Evolutionary conservation across 92 coral and sea anemone species (phyloP), one percentile per base, ranked within the genome.

Genomic region (Phenganax stokvisi): DNA sequence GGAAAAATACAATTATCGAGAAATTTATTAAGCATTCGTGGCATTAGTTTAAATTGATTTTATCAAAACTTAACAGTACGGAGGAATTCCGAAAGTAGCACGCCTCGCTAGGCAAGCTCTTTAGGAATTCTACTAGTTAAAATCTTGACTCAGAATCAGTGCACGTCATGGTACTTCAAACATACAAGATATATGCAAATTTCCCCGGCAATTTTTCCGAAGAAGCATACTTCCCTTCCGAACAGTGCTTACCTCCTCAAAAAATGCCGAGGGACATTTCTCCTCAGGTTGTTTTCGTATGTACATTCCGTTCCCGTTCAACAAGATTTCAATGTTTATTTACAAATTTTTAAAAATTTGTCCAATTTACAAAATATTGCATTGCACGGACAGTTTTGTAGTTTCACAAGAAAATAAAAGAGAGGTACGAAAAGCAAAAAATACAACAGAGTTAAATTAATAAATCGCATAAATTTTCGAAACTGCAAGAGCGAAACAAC

Each of bases 401-500:
- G 10, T 8, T 25, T 62, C 28, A 25, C 9, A 28, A 62, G 16
- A 58, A 11, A 11, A 58, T 58, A 58, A 10, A 58, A 11, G 63
- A 15, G 12, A 15, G n/a, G 13, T 58, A 58, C 6, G 72, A 27
- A 67, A 67, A 10, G 51, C 1, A 3, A 12, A 15, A 27, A 29
- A 76, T 52, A 29, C 5, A 59, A 53, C 54, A 74, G 56, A 8
- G 56, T 74, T 62, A 64, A 74, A 54, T 62, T 74, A 3, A 52
- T 74, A 31, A 54, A 55, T 12, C 51, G 44, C 0, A 51, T 31
- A 7, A 56, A 74, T 17, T 52, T 55, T 52, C 17, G 27, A 25
- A 74, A 54, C 37, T 74, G 56, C 79, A 74, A 17, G 51, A 74
- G 17, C 13, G 56, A 57, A 54, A 37, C 55, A 59, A 72, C 74